These are phyloP conservation scores for Periophthalmodon schlosseri DNA, from an alignment of 2,113 vertebrate genomes.

Conservation along the genomic window DNA sequence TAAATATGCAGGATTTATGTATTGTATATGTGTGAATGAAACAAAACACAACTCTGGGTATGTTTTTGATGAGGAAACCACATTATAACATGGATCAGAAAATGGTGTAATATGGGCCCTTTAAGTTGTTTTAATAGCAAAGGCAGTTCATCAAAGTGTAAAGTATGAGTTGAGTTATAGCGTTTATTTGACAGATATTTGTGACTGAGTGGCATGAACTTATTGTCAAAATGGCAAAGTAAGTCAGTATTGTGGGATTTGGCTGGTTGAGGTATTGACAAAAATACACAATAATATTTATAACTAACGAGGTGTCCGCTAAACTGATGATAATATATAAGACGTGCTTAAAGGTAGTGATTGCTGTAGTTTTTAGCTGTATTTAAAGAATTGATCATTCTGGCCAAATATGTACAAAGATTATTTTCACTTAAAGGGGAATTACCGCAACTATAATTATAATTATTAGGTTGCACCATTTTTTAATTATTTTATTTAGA, in stretches of 20 bases:
- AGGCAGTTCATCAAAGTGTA: constrained; percentile 77
- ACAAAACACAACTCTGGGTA: no score
- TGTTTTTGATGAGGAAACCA: no score
- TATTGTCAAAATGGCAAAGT: background rate
- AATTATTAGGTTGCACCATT: constrained; percentile 25
- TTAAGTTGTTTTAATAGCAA: constrained; percentile 51
- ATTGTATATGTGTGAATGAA: no score
- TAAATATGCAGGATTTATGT: no score
- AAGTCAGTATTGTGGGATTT: constrained; percentile 27
- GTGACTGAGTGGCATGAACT: background rate
- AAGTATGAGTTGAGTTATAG: constrained; percentile 25
- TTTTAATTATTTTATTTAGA: background rate
- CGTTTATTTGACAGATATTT: constrained; percentile 44
- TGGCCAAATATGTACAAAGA: constrained; percentile 13
- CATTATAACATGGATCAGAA: no score
- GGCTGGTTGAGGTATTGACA: background rate
- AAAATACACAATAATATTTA: constrained; percentile 6
- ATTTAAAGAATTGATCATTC: background rate
- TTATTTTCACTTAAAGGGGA: background rate
- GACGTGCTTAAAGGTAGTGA: background rate
- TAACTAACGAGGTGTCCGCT: background rate
- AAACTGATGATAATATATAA: background rate
- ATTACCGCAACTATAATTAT: background rate
- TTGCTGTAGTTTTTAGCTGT: constrained; percentile 13
- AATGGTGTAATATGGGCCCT: no score